Evolutionary conservation across 2,797 vertebrate species (phyloP).

Genomic region (Poeciliopsis turneri): DNA sequence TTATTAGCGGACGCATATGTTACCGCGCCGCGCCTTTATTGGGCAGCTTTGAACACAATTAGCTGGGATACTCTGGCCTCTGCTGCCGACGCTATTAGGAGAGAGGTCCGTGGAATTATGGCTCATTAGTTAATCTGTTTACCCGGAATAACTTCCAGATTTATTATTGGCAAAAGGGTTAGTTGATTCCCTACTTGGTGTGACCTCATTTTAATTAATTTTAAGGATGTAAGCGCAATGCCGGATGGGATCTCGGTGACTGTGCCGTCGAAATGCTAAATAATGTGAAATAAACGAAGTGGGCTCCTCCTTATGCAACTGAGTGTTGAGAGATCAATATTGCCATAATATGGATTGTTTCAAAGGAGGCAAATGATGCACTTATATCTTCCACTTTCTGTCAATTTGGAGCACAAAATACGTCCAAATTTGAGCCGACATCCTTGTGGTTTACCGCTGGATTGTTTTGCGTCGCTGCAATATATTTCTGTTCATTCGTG

Average conservation of each 20-base stretch:
- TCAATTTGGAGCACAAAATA: background rate
- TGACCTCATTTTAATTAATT: conserved; percentile 63
- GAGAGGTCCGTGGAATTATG: conserved; percentile 64
- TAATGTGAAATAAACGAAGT: background rate
- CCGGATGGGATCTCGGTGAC: conserved; percentile 8
- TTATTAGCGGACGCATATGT: conserved; percentile 76
- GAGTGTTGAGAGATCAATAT: background rate
- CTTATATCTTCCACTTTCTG: background rate
- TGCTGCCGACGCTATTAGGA: conserved; percentile 58
- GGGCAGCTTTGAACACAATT: conserved; percentile 73
- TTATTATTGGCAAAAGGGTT: conserved; percentile 41
- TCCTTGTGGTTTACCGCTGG: background rate
- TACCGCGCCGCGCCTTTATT: conserved; percentile 67
- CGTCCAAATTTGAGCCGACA: background rate
- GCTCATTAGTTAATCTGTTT: conserved; percentile 81
- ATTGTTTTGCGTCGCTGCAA: background rate
- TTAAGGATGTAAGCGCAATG: conserved; percentile 30
- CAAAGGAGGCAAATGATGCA: background rate
- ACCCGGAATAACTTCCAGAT: conserved; percentile 59
- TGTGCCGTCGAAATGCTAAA: conserved; percentile 3
- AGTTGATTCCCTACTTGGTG: conserved; percentile 34
- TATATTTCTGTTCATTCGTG: conserved; percentile 17
- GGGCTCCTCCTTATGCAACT: background rate
- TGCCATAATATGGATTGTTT: background rate
- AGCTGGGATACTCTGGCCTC: conserved; percentile 60